Evolutionary conservation across 1,140 invertebrate species (phyloP).

Genomic region (Bombus pascuorum): DNA sequence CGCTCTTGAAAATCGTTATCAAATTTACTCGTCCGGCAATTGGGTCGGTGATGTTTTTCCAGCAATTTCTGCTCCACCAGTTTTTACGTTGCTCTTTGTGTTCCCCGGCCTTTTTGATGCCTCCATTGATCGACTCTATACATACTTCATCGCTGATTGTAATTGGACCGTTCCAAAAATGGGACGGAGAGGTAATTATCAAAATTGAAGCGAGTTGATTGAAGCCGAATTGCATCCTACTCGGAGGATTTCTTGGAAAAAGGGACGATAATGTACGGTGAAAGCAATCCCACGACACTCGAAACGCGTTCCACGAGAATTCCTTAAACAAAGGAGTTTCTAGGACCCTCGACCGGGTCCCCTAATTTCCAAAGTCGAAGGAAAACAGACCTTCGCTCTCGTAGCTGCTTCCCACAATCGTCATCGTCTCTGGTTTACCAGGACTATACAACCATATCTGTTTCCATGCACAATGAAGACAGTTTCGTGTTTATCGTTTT

Average conservation of each 20-base stretch:
- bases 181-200: neutral
- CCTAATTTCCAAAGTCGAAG: neutral
- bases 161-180: neutral
- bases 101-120: neutral
- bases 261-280: neutral
- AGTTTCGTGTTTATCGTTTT: neutral
- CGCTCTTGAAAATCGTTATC: constrained; percentile 1
- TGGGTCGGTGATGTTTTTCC: constrained; percentile 16
- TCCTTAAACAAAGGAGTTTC: neutral
- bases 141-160: constrained; percentile 4
- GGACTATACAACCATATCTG: neutral
- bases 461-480: neutral
- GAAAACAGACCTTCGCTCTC: neutral
- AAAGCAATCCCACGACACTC: neutral
- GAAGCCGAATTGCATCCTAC: neutral
- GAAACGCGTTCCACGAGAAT: no score
- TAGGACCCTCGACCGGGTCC: neutral
- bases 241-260: no score
- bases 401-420: neutral
- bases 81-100: constrained; percentile 10
- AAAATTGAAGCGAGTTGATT: constrained; percentile 4
- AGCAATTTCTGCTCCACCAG: neutral
- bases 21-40: constrained; percentile 4
- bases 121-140: neutral
- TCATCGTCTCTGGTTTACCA: neutral